Evolutionary conservation across 2,113 vertebrate genomes (phyloP), one percentile per base, ranked within the genome.

Genomic region (Conger conger): DNA sequence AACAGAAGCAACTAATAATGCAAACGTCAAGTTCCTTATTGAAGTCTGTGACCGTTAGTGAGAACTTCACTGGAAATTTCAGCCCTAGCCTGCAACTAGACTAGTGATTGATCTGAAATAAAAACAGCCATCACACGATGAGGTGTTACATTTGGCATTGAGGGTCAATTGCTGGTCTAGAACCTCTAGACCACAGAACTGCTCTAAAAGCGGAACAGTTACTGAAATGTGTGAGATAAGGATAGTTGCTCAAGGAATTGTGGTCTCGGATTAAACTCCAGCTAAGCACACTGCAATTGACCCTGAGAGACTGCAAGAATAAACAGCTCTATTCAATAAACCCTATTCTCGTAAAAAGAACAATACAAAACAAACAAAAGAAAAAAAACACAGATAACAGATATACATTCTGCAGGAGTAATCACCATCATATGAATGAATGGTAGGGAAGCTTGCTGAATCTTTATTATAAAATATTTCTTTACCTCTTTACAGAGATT

Each of bases 401-500:
- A 23, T 2, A 2, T 63, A 8, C 18, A 63, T 27, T 23, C 3
- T 63, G 57, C 8, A 63, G 27, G 18, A 63, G 23, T 33, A 73
- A 63, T 63, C 27, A 63, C 57, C 57, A 63, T 63, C 57, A 20
- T 18, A 4, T 63, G 57, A 63, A 63, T 63, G 57, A 63, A 3
- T 63, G 18, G 18, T 27, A 50, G 45, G 45, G 45, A 50, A 50
- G 15, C 11, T 4, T 42, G 40, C 15, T 50, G 45, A 50, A 50
- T 8, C 8, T 50, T 50, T 50, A 50, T 50, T 45, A n/a, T 8
- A 82, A 27, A 82, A 37, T 9, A 36, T 6, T 36, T n/a, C 40
- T 18, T 88, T 89, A 99, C 98, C 96, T 99, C 98, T 95, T 94
- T 99, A 87, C 98, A 99, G 4, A 99, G 96, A 90, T 96, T 98